Evolutionary conservation across 64 coral and sea anemone species (phyloP).

Genomic region (Actinia equina): DNA sequence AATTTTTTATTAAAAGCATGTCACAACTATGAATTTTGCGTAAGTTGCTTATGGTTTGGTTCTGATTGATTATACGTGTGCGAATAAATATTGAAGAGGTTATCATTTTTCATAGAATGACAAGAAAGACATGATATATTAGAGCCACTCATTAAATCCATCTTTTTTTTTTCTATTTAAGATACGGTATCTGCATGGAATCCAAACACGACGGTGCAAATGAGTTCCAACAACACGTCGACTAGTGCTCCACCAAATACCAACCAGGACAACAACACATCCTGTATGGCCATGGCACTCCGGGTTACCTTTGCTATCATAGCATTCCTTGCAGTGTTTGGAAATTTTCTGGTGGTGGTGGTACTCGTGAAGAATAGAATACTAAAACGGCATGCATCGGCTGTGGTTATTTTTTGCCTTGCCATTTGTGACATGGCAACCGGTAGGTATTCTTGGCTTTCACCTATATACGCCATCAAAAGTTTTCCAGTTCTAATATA

Average conservation of each 20-base stretch:
- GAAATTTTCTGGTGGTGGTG: background rate
- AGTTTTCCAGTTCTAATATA: no score
- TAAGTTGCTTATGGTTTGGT: no score
- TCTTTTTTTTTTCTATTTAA: background rate
- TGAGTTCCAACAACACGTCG: background rate
- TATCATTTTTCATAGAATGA: no score
- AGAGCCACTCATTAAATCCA: no score
- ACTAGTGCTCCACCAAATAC: background rate
- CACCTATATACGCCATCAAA: no score
- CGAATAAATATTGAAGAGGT: no score
- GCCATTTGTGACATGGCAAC: conserved; percentile 4
- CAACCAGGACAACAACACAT: background rate
- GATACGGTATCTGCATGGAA: background rate
- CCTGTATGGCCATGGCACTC: background rate
- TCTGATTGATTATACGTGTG: no score
- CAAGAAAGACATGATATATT: no score
- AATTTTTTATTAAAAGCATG: no score
- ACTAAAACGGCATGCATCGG: background rate
- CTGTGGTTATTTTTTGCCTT: conserved; percentile 18
- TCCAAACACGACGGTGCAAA: no score
- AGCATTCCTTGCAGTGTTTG: conserved; percentile 7
- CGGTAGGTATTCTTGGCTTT: background rate
- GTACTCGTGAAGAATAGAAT: conserved; percentile 11
- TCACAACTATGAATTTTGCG: no score
- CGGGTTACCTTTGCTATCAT: conserved; percentile 14